These are phyloP conservation scores for Machimus rusticus DNA, from an alignment of 2,888 invertebrate species.

Conservation along the genomic window DNA sequence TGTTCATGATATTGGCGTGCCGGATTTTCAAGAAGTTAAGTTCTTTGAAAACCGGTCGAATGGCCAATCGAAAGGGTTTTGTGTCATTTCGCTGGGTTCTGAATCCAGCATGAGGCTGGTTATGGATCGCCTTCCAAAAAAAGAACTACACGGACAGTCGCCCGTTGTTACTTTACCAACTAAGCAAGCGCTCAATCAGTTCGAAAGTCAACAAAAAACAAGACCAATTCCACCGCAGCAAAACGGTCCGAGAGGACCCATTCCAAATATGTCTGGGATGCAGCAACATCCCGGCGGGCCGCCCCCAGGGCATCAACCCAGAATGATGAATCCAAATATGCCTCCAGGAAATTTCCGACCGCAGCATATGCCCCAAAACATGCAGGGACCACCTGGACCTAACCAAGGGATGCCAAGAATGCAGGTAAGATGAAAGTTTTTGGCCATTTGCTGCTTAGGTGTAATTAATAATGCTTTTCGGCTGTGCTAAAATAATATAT, in stretches of 20 bases:
- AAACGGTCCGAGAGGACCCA: slow-evolving; percentile 65
- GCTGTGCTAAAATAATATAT: neutral
- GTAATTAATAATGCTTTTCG: neutral
- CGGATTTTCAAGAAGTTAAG: slow-evolving; percentile 96
- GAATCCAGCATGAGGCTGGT: slow-evolving; percentile 88
- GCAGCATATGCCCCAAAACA: slow-evolving; percentile 66
- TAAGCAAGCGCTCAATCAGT: slow-evolving; percentile 85
- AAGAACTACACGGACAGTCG: slow-evolving; percentile 93
- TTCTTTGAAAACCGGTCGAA: slow-evolving; percentile 99
- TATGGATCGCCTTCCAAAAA: slow-evolving; percentile 93
- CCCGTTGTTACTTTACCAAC: slow-evolving; percentile 95
- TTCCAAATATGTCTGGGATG: slow-evolving; percentile 61
- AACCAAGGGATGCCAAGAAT: slow-evolving; percentile 70
- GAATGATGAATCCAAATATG: slow-evolving; percentile 69
- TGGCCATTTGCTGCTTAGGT: neutral
- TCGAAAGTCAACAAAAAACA: slow-evolving; percentile 92
- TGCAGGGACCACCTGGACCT: slow-evolving; percentile 69
- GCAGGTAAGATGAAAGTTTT: slow-evolving; percentile 61
- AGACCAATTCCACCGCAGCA: slow-evolving; percentile 79
- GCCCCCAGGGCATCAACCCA: slow-evolving; percentile 64
- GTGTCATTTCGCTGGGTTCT: slow-evolving; percentile 92
- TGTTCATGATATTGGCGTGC: slow-evolving; percentile 86
- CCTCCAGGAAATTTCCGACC: slow-evolving; percentile 68
- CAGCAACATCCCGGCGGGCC: slow-evolving; percentile 64
- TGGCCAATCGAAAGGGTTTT: slow-evolving; percentile 98